phyloP scores from a whole-genome alignment of 2,797 vertebrate genomes.

The Crenuchus spilurus region DNA sequence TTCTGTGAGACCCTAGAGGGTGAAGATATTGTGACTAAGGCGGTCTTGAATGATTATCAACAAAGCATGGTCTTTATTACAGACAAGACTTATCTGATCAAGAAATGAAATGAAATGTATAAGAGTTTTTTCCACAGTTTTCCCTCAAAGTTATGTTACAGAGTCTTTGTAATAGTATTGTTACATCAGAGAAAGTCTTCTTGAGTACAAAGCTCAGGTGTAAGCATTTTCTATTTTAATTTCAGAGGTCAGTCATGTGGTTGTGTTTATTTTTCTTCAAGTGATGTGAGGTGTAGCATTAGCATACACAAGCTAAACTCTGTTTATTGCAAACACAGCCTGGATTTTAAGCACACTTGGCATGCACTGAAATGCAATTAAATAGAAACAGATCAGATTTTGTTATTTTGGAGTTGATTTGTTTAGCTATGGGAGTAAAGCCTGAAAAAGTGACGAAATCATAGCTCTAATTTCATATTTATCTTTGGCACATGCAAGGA shows the following conservation, averaged over 20 bases:
- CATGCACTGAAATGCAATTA: neutral
- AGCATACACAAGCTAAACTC: neutral
- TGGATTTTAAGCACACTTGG: neutral
- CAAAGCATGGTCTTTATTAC: no score
- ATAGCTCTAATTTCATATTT: neutral
- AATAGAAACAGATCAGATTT: conserved; percentile 3
- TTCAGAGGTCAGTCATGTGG: neutral
- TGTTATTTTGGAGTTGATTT: neutral
- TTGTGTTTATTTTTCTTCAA: neutral
- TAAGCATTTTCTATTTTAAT: neutral
- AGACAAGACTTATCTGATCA: no score
- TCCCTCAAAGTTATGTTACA: no score
- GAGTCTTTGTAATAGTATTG: no score
- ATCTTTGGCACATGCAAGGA: neutral
- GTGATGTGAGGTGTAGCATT: conserved; percentile 3
- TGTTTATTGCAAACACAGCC: neutral
- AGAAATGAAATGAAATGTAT: no score
- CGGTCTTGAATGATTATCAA: no score
- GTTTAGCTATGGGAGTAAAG: neutral
- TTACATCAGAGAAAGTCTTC: no score
- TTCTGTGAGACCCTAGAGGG: no score
- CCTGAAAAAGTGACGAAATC: neutral
- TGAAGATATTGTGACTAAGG: no score
- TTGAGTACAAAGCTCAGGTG: no score
- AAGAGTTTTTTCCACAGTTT: no score